phyloP scores from a whole-genome alignment of 2,797 vertebrate genomes.

The Martes flavigula region DNA sequence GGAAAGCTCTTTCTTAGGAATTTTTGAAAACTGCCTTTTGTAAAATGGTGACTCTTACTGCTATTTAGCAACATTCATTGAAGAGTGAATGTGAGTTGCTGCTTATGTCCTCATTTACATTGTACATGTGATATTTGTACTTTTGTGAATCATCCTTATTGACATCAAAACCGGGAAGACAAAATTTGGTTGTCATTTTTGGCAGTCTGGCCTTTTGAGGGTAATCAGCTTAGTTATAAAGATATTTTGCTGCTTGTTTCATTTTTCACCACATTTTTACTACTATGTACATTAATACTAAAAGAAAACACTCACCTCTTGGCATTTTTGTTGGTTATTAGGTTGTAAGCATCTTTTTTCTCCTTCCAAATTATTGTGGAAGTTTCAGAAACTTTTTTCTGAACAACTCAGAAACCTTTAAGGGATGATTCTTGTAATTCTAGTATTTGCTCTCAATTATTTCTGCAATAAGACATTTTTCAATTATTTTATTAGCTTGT shows the following conservation, averaged over 20 bases:
- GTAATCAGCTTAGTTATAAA: not conserved
- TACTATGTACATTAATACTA: not conserved
- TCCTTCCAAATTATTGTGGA: not conserved
- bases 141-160: not conserved
- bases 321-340: constrained; percentile 23
- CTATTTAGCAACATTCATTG: not conserved
- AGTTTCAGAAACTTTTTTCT: constrained; percentile 43
- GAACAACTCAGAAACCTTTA: constrained; percentile 6
- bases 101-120: constrained; percentile 1
- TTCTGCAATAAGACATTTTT: not conserved
- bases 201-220: not conserved
- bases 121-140: not conserved
- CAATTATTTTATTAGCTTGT: constrained; percentile 22
- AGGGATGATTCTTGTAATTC: not conserved
- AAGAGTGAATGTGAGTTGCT: not conserved
- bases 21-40: constrained; percentile 8
- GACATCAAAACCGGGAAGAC: constrained; percentile 14
- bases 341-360: constrained; percentile 25
- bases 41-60: not conserved
- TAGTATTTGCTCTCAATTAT: not conserved
- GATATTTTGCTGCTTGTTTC: constrained; percentile 15
- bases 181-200: constrained; percentile 16
- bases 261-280: constrained; percentile 15
- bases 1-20: not conserved
- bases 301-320: constrained; percentile 44